Evolutionary conservation across 2,113 vertebrate genomes (phyloP), one percentile per base, ranked within the genome.

Genomic region (Poecilia latipinna): DNA sequence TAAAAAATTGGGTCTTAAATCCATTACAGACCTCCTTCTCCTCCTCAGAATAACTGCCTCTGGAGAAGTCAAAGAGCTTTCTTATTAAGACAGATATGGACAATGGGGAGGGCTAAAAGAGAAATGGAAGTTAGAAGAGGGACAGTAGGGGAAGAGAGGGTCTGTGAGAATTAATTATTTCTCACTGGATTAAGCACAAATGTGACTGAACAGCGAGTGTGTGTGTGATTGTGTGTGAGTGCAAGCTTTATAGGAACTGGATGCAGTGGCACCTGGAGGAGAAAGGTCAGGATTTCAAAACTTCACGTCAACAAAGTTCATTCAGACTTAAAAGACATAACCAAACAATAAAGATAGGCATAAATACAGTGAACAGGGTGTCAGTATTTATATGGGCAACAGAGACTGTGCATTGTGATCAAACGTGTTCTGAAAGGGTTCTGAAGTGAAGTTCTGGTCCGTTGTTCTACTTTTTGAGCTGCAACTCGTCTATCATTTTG

Each of bases 1-100:
- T 93, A 86, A 94, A 91, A 90, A 90, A 92, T 79, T 74, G 79
- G 37, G 80, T 61, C 79, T 87, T 89, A 89, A 91, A 93, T 89
- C 90, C 89, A 93, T 93, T 91, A 91, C 65, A 71, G 73, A 82
- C 78, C 83, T 70, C 62, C 70, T 74, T 65, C 72, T 61, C 66
- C 69, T 35, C 65, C 83, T 72, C 60, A 42, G 70, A 73, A 10
- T 22, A 60, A 42, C 33, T 68, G 74, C 64, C 80, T 85, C 71
- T 78, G 72, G 75, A 82, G 80, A 75, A 82, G 78, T 83, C 74
- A 85, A 83, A 79, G 86, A 82, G 83, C 83, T 76, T 81, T 86
- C 80, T 86, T 88, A 89, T 86, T 89, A 79, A 85, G 68, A 82
- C 72, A 74, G 79, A 86, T 86, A 85, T 78, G 37, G 32, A 1